Evolutionary conservation across 2,113 vertebrate species (phyloP).

Genomic region (Dissostichus mawsoni): DNA sequence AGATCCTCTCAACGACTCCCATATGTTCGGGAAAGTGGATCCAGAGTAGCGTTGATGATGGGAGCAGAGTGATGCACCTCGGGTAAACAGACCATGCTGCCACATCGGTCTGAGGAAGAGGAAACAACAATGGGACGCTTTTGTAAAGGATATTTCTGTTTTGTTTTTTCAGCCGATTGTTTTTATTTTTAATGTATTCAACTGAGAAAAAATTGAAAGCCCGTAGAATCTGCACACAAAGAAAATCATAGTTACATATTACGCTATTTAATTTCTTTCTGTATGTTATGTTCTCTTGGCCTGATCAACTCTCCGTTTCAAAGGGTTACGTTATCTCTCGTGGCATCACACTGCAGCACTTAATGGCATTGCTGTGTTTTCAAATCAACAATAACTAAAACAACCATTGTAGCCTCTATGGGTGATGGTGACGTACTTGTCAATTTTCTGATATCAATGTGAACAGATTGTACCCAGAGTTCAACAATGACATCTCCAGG

Average conservation of each 20-base stretch:
- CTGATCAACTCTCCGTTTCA: slow-evolving; percentile 49
- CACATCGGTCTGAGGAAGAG: slow-evolving; percentile 36
- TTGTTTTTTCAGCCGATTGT: slow-evolving; percentile 51
- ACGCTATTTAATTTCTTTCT: slow-evolving; percentile 58
- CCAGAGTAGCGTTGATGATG: slow-evolving; percentile 30
- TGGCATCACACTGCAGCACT: slow-evolving; percentile 41
- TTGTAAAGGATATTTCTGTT: slow-evolving; percentile 40
- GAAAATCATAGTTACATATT: slow-evolving; percentile 40
- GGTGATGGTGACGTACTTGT: slow-evolving; percentile 50
- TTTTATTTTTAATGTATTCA: slow-evolving; percentile 58
- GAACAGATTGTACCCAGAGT: slow-evolving; percentile 57
- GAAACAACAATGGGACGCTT: slow-evolving; percentile 31
- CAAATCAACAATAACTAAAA: slow-evolving; percentile 51
- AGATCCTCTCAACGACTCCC: slow-evolving; percentile 17
- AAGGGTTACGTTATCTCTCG: slow-evolving; percentile 44
- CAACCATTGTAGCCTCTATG: slow-evolving; percentile 56
- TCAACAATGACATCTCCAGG: slow-evolving; percentile 65
- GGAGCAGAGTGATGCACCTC: slow-evolving; percentile 48
- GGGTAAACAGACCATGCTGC: slow-evolving; percentile 27
- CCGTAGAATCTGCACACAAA: slow-evolving; percentile 69
- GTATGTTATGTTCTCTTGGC: slow-evolving; percentile 39
- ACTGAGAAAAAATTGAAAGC: slow-evolving; percentile 51
- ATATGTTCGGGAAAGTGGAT: slow-evolving; percentile 28
- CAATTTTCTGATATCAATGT: slow-evolving; percentile 68
- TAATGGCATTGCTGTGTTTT: slow-evolving; percentile 37